Conservation (phyloP, 2,888 invertebrate species). For the Helicoverpa assulta region DNA sequence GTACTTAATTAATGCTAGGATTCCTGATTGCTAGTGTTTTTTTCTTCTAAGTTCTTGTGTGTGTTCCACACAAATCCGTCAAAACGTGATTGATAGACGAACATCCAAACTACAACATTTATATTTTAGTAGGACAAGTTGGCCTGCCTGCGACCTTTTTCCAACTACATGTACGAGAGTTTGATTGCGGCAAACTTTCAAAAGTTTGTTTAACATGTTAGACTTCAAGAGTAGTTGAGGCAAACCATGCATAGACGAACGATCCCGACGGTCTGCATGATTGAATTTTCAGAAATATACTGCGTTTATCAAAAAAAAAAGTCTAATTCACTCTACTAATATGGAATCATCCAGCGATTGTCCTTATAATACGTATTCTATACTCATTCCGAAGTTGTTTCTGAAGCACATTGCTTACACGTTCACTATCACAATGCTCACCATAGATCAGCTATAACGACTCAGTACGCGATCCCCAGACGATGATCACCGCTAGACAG, state of each 20-base stretch:
- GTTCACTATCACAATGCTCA: background rate
- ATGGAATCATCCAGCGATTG: background rate
- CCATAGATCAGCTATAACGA: constrained; percentile 8
- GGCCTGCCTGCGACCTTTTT: background rate
- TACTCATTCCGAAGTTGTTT: background rate
- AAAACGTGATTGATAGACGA: background rate
- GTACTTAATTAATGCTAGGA: constrained; percentile 7
- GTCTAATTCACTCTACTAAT: background rate
- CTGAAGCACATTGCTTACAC: background rate
- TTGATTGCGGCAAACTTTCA: background rate
- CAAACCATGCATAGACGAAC: background rate
- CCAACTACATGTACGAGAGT: background rate
- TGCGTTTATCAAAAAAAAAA: background rate
- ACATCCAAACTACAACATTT: background rate
- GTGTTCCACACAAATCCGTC: too few relatives aligned
- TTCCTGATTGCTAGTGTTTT: too few relatives aligned
- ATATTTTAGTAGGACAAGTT: background rate
- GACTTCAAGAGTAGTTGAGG: background rate
- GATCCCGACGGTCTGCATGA: too few relatives aligned
- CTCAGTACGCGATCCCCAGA: constrained; percentile 33
- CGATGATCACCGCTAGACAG: constrained; percentile 5
- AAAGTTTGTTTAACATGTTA: background rate
- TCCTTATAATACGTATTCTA: background rate
- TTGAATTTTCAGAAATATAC: too few relatives aligned
- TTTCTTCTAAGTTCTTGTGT: too few relatives aligned